Conservation (phyloP, 2,113 vertebrate genomes). For the Physeter macrocephalus region DNA sequence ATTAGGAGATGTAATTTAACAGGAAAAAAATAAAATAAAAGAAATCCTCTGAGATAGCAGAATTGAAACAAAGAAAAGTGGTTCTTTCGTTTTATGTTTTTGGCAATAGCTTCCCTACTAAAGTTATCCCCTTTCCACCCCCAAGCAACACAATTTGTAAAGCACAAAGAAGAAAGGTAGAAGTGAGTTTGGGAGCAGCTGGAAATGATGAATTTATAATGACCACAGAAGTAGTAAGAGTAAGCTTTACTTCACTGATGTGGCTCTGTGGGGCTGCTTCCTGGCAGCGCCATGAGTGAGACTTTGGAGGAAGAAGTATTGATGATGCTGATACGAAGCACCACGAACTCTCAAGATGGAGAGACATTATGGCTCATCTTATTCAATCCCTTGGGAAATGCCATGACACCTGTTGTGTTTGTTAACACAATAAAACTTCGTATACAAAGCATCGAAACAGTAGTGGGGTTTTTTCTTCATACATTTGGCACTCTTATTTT, state of each 20-base stretch:
- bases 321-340: not conserved
- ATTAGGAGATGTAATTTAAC: conserved; percentile 76
- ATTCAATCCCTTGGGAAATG: not conserved
- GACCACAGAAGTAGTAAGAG: conserved; percentile 49
- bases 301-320: not conserved
- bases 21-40: conserved; percentile 52
- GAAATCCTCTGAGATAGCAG: conserved; percentile 64
- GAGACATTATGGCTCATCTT: not conserved
- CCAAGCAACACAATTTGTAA: conserved; percentile 58
- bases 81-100: conserved; percentile 52
- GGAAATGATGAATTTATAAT: conserved; percentile 66
- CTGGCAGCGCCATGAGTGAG: not conserved
- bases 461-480: not conserved
- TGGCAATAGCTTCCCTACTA: conserved; percentile 32
- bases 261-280: conserved; percentile 35
- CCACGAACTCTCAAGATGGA: not conserved
- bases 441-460: not conserved
- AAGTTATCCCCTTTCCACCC: not conserved
- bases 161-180: conserved; percentile 58
- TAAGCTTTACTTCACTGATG: conserved; percentile 18
- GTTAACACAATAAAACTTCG: not conserved
- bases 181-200: conserved; percentile 37
- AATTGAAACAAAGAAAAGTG: conserved; percentile 64
- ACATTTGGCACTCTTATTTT: not conserved
- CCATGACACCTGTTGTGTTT: not conserved